Evolutionary conservation across 2,797 vertebrate genomes (phyloP).

Genomic region (Fundulus diaphanus): DNA sequence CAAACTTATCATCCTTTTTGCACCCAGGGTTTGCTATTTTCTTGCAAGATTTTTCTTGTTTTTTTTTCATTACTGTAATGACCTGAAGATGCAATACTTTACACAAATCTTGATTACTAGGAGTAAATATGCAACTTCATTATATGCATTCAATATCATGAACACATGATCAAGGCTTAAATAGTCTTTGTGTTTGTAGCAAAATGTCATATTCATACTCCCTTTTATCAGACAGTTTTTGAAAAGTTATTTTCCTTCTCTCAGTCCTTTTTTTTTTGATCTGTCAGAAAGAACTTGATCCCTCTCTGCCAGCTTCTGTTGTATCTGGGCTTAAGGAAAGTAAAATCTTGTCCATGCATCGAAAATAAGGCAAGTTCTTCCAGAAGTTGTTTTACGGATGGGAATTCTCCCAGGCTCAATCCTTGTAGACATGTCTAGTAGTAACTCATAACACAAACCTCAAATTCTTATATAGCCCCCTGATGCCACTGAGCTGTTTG

Average conservation of each 20-base stretch:
- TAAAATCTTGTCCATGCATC: conserved; percentile 22
- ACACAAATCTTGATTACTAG: background rate
- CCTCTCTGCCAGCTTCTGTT: conserved; percentile 14
- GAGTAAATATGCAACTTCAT: background rate
- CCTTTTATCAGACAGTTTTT: conserved; percentile 15
- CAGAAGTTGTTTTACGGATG: conserved; percentile 7
- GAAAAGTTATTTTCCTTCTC: conserved; percentile 35
- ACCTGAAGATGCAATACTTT: background rate
- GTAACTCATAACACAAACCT: background rate
- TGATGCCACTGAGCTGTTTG: background rate
- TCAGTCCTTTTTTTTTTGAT: conserved; percentile 34
- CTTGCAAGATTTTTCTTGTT: background rate
- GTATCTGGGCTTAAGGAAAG: conserved; percentile 20
- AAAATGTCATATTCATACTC: conserved; percentile 4
- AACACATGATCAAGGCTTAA: background rate
- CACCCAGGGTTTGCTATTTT: background rate
- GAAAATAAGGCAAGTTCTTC: conserved; percentile 20
- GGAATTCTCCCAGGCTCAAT: conserved; percentile 6
- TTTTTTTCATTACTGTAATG: background rate
- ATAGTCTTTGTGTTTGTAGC: background rate
- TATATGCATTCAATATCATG: background rate
- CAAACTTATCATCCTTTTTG: conserved; percentile 13
- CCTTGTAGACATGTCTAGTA: background rate
- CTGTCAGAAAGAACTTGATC: conserved; percentile 41
- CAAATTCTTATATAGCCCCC: background rate